These are phyloP conservation scores for Butastur rufipennis DNA, from an alignment of 2,113 vertebrate genomes.

Conservation along the genomic window DNA sequence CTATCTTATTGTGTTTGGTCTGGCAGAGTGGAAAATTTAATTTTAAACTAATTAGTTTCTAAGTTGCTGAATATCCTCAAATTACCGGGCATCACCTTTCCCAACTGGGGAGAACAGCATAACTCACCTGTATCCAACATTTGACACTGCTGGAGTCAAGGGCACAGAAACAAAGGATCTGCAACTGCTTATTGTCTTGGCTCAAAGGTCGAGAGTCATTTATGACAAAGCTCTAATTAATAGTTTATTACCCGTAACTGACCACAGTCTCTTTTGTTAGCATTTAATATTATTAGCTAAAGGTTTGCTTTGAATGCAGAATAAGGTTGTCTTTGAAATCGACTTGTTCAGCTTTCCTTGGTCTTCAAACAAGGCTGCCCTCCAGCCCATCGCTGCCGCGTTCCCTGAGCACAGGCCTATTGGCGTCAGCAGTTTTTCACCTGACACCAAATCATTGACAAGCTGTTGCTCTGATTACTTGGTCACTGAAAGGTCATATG, in stretches of 20 bases:
- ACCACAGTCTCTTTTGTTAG: conserved; percentile 51
- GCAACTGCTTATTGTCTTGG: conserved; percentile 77
- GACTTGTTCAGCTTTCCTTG: not conserved
- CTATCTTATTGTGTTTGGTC: conserved; percentile 70
- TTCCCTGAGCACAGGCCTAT: not conserved
- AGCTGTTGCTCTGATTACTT: not conserved
- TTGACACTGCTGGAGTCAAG: conserved; percentile 78
- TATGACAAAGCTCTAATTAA: conserved; percentile 87
- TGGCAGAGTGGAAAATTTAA: conserved; percentile 88
- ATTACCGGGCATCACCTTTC: conserved; percentile 82
- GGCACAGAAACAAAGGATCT: conserved; percentile 77
- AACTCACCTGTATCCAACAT: conserved; percentile 80
- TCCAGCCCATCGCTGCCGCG: fast-evolving
- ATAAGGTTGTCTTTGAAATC: not conserved
- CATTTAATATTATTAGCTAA: conserved; percentile 55
- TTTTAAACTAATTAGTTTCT: conserved; percentile 87
- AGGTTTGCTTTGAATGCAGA: conserved; percentile 48
- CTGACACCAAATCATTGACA: not conserved
- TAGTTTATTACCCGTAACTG: conserved; percentile 87
- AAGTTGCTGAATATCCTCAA: conserved; percentile 77
- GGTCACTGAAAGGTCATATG: conserved; percentile 18
- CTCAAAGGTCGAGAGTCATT: conserved; percentile 77
- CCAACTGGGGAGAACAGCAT: conserved; percentile 46
- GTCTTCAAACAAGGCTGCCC: conserved; percentile 9
- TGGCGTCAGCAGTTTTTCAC: not conserved